Conservation (phyloP, 2,797 vertebrate genomes). For the Ambastaia sidthimunki region DNA sequence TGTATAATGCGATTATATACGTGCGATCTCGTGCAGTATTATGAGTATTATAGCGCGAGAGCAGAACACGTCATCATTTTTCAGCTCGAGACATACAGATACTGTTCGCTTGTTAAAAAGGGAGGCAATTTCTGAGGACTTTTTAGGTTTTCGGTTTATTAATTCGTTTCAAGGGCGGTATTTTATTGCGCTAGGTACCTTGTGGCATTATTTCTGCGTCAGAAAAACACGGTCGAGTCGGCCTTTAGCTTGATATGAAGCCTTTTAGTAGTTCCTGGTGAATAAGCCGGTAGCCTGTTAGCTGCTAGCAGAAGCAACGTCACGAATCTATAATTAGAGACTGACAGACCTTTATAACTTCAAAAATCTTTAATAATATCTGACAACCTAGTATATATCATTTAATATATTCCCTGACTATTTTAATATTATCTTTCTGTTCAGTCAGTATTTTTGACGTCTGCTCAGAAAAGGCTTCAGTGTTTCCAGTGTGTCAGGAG, state of each 20-base stretch:
- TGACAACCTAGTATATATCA: neutral
- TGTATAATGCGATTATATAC: neutral
- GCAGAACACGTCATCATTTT: conserved; percentile 64
- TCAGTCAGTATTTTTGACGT: conserved; percentile 21
- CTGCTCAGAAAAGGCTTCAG: conserved; percentile 27
- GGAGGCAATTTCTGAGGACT: conserved; percentile 11
- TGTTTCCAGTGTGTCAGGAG: conserved; percentile 34
- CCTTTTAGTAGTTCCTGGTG: conserved; percentile 57
- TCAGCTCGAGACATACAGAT: conserved; percentile 23
- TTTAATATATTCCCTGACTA: neutral
- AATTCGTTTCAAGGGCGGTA: neutral
- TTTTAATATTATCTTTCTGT: neutral
- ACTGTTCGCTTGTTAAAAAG: conserved; percentile 44
- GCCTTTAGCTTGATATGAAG: conserved; percentile 44
- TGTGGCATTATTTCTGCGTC: conserved; percentile 27
- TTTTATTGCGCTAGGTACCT: neutral
- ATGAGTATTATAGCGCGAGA: conserved; percentile 32
- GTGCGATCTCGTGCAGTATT: neutral
- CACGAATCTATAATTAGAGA: conserved; percentile 80
- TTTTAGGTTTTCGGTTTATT: neutral
- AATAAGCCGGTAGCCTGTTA: conserved; percentile 59
- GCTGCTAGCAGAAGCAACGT: conserved; percentile 67
- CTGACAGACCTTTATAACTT: conserved; percentile 56
- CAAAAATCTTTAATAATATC: neutral
- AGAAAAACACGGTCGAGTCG: conserved; percentile 15